Percentiles rank a stretch among this genome's conserved stretches.
Evolutionary conservation across 2,888 invertebrate genomes (phyloP).

Genomic region (Altica lythri): DNA sequence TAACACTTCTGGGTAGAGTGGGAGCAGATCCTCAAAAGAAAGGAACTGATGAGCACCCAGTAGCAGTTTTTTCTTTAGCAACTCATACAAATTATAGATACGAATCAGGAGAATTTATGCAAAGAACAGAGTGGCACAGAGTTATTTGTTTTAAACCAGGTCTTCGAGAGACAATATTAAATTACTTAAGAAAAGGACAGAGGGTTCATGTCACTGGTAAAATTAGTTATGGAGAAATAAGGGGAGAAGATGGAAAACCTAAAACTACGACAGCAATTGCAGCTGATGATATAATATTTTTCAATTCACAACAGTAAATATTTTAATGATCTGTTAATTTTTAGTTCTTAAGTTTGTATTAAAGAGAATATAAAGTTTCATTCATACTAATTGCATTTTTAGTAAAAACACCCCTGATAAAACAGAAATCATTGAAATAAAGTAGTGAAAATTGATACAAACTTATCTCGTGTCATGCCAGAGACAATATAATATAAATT

Average conservation of each 20-base stretch:
- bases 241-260: slow-evolving; percentile 74
- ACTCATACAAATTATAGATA: slow-evolving; percentile 86
- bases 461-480: too few species aligned
- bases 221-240: slow-evolving; percentile 83
- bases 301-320: slow-evolving; percentile 57
- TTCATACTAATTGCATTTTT: too few species aligned
- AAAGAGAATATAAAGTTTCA: too few species aligned
- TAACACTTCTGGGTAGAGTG: slow-evolving; percentile 83
- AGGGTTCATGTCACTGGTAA: slow-evolving; percentile 81
- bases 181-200: slow-evolving; percentile 84
- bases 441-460: too few species aligned
- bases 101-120: slow-evolving; percentile 77
- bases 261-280: slow-evolving; percentile 78
- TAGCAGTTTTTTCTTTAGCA: slow-evolving; percentile 86
- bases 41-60: slow-evolving; percentile 81
- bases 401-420: too few species aligned
- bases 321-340: background rate
- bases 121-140: slow-evolving; percentile 73
- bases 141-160: slow-evolving; percentile 84
- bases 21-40: slow-evolving; percentile 88
- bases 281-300: slow-evolving; percentile 87
- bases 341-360: too few species aligned
- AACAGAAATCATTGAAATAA: too few species aligned
- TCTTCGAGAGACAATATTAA: slow-evolving; percentile 77
- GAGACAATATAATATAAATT: too few species aligned